Percentiles rank a stretch among this genome's conserved stretches.
phyloP scores from a whole-genome alignment of 2,113 vertebrate species.

The Cottus gobio region DNA sequence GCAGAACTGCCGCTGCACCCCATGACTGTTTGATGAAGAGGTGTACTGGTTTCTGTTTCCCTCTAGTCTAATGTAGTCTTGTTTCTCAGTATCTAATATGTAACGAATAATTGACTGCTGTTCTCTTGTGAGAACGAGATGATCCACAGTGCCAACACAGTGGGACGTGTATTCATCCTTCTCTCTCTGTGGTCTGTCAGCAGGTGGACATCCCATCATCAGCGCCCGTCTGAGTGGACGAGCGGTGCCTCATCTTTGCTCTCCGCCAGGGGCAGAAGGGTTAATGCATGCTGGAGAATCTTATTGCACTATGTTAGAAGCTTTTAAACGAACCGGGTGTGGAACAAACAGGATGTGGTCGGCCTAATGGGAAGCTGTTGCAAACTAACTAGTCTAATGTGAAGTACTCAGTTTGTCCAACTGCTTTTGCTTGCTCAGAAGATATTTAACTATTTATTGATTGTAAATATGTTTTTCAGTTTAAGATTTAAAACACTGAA shows the following conservation, averaged over 20 bases:
- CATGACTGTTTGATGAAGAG: constrained; percentile 13
- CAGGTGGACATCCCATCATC: constrained; percentile 49
- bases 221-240: constrained; percentile 30
- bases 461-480: constrained; percentile 33
- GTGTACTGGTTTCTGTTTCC: constrained; percentile 3
- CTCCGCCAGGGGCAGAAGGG: not conserved
- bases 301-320: constrained; percentile 5
- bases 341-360: constrained; percentile 31
- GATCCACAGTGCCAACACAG: not conserved
- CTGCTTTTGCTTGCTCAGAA: constrained; percentile 10
- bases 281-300: constrained; percentile 42
- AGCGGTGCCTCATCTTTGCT: constrained; percentile 20
- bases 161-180: too few relatives aligned
- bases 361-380: constrained; percentile 14
- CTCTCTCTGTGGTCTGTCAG: constrained; percentile 35
- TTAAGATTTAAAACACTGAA: not conserved
- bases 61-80: not conserved
- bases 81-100: not conserved
- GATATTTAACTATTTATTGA: constrained; percentile 34
- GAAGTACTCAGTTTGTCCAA: not conserved
- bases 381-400: constrained; percentile 16
- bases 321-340: constrained; percentile 30
- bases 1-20: constrained; percentile 28
- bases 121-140: not conserved
- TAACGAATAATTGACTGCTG: not conserved